A percentile compares a stretch with the other conserved stretches of the same genome.
These are phyloP conservation scores for Spisula solida DNA, from an alignment of 2,888 invertebrate genomes.

Conservation along the genomic window DNA sequence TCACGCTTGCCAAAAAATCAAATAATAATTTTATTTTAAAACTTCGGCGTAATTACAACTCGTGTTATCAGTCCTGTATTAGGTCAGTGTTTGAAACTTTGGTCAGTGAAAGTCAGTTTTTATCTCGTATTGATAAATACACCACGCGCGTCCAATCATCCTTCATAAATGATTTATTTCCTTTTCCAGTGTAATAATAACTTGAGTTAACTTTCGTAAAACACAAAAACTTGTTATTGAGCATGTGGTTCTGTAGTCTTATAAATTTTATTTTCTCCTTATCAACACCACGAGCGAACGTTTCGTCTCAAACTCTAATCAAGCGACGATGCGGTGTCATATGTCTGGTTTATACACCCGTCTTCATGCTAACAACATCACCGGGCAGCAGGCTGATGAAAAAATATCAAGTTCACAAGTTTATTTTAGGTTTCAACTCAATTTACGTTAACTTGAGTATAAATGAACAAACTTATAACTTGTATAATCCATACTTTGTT, in stretches of 20 bases:
- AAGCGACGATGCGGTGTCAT: constrained; percentile 10
- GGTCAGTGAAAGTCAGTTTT: constrained; percentile 60
- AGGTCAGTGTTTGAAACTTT: constrained; percentile 61
- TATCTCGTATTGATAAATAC: constrained; percentile 27
- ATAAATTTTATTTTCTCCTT: constrained; percentile 3
- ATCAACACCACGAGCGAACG: constrained; percentile 15
- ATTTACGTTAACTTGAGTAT: too few species aligned
- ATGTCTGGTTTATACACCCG: neutral
- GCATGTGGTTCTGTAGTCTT: neutral
- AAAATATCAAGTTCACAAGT: neutral
- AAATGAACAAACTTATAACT: too few species aligned
- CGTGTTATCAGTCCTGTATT: constrained; percentile 19
- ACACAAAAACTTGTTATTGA: neutral
- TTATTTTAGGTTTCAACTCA: too few species aligned
- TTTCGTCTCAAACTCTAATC: constrained; percentile 24
- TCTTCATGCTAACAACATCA: neutral
- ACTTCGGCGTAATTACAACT: constrained; percentile 36
- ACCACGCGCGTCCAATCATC: constrained; percentile 12
- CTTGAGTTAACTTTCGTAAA: neutral
- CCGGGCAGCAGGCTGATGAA: neutral
- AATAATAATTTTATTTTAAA: constrained; percentile 23
- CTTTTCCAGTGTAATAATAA: neutral
- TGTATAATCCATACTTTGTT: too few species aligned
- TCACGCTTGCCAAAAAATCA: constrained; percentile 23
- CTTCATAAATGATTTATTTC: constrained; percentile 10